Evolutionary conservation across 2,888 invertebrate species (phyloP).

Genomic region (Apamea crenata): DNA sequence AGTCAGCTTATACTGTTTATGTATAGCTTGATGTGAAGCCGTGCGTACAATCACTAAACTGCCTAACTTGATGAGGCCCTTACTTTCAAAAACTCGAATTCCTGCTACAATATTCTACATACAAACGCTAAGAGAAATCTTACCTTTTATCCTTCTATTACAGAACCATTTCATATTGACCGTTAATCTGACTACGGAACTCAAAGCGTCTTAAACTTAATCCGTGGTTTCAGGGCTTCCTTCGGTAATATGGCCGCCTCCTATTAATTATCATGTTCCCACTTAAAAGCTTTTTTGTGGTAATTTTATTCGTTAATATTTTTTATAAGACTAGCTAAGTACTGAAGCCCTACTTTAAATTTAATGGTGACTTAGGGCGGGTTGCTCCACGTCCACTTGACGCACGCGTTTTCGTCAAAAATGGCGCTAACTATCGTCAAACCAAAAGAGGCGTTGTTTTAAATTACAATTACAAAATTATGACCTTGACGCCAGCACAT

Average conservation of each 20-base stretch:
- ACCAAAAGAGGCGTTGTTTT: too few relatives aligned
- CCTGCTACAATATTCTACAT: not conserved
- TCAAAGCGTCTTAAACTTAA: slow-evolving; percentile 36
- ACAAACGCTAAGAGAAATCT: slow-evolving; percentile 1
- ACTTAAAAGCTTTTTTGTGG: slow-evolving; percentile 47
- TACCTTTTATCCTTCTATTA: slow-evolving; percentile 14
- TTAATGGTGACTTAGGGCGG: not conserved
- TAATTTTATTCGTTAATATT: slow-evolving; percentile 48
- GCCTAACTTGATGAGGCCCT: too few relatives aligned
- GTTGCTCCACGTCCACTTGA: too few relatives aligned
- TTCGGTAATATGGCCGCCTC: slow-evolving; percentile 17
- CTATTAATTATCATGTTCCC: slow-evolving; percentile 58
- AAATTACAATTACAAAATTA: too few relatives aligned
- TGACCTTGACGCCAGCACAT: too few relatives aligned
- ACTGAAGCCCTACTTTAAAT: slow-evolving; percentile 4
- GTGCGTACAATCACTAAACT: too few relatives aligned
- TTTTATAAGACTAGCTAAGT: slow-evolving; percentile 19
- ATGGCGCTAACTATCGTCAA: too few relatives aligned
- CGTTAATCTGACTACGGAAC: slow-evolving; percentile 33
- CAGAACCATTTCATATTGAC: slow-evolving; percentile 24
- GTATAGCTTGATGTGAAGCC: too few relatives aligned
- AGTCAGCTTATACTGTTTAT: too few relatives aligned
- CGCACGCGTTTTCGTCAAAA: too few relatives aligned
- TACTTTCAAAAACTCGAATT: not conserved
- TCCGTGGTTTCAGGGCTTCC: slow-evolving; percentile 16